Conservation (phyloP, 2,113 vertebrate species). For the Genyomyrus donnyi region DNA sequence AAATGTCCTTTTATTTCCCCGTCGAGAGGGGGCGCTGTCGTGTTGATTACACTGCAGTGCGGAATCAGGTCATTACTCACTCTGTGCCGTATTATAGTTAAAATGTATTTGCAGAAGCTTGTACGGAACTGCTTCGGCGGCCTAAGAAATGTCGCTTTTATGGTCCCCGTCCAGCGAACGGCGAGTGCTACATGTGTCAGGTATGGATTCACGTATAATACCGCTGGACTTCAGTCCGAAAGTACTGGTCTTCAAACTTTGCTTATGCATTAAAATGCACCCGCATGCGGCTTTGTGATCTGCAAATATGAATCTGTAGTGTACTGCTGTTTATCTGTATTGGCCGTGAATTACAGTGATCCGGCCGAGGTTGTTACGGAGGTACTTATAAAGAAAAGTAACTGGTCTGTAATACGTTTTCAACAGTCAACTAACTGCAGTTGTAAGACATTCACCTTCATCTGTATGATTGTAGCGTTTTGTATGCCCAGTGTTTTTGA, state of each 20-base stretch:
- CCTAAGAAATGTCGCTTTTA: constrained; percentile 21
- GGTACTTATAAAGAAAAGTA: neutral
- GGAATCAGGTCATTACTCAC: neutral
- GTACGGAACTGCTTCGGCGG: constrained; percentile 7
- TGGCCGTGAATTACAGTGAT: neutral
- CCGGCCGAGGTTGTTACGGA: neutral
- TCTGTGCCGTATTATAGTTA: too few species aligned
- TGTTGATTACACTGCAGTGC: neutral
- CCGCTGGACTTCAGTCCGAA: neutral
- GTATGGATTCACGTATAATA: neutral
- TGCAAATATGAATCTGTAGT: neutral
- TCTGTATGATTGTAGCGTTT: neutral
- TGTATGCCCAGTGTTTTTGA: neutral
- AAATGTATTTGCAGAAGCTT: constrained; percentile 40
- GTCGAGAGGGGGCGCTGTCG: neutral
- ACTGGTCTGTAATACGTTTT: neutral
- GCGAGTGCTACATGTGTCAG: neutral
- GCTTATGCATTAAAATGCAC: neutral
- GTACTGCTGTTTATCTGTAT: neutral
- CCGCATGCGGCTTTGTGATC: neutral
- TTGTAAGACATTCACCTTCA: neutral
- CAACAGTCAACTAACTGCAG: neutral
- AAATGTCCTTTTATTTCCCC: neutral
- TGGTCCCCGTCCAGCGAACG: neutral
- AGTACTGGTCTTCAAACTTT: neutral